Conservation (phyloP, 2,888 invertebrate genomes). For the Listrodromus nycthemerus region DNA sequence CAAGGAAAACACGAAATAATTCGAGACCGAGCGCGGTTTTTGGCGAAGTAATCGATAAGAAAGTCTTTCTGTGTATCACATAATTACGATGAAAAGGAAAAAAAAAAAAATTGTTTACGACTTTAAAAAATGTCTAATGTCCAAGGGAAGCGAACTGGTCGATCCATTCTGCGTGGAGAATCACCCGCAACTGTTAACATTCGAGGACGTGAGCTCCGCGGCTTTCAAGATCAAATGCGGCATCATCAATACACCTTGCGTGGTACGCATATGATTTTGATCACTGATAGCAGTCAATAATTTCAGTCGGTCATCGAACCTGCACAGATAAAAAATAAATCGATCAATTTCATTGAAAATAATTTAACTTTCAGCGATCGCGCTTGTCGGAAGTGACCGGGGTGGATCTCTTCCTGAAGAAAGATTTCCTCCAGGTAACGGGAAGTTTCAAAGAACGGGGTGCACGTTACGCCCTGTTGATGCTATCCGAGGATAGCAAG, state of each 20-base stretch:
- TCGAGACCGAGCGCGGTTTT: slow-evolving; percentile 16
- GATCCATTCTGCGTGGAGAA: slow-evolving; percentile 89
- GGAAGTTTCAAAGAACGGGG: slow-evolving; percentile 99
- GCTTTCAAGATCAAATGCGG: slow-evolving; percentile 94
- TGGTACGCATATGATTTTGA: slow-evolving; percentile 86
- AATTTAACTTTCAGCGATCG: slow-evolving; percentile 88
- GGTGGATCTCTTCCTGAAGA: slow-evolving; percentile 96
- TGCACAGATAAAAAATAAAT: too few relatives aligned
- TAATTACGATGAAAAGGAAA: not conserved
- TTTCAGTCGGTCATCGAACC: too few relatives aligned
- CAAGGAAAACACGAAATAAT: slow-evolving; percentile 30
- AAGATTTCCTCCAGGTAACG: slow-evolving; percentile 97
- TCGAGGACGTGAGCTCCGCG: slow-evolving; percentile 95
- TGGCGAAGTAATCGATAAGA: slow-evolving; percentile 45
- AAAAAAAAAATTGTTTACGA: not conserved
- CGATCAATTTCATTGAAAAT: too few relatives aligned
- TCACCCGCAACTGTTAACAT: slow-evolving; percentile 89
- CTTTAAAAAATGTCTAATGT: not conserved
- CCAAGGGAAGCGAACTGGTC: slow-evolving; percentile 68
- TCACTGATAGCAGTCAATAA: too few relatives aligned
- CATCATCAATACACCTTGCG: slow-evolving; percentile 93
- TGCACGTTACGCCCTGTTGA: slow-evolving; percentile 93
- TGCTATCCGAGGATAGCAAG: slow-evolving; percentile 90
- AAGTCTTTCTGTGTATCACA: not conserved
- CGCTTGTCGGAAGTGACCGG: slow-evolving; percentile 91